These are phyloP conservation scores for Riparia riparia DNA, from an alignment of 2,113 vertebrate species.

Conservation along the genomic window DNA sequence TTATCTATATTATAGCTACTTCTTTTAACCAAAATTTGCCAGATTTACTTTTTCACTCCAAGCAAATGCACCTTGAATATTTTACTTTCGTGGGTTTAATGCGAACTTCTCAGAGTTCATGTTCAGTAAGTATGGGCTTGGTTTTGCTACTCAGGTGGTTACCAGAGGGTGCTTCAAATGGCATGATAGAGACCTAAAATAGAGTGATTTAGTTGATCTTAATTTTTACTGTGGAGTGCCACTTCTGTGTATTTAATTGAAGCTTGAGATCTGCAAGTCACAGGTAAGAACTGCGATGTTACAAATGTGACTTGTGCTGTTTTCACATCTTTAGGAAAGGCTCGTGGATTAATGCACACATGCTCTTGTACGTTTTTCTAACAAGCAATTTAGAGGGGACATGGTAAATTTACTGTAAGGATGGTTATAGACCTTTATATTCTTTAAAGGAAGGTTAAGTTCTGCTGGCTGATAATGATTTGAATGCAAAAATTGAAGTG, in stretches of 20 bases:
- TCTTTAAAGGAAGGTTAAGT: neutral
- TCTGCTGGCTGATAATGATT: neutral
- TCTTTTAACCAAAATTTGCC: neutral
- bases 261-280: neutral
- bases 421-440: neutral
- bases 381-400: neutral
- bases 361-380: neutral
- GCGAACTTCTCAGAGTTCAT: rapidly evolving
- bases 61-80: neutral
- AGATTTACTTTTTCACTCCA: neutral
- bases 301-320: neutral
- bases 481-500: neutral
- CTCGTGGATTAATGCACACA: rapidly evolving
- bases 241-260: neutral
- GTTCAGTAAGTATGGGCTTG: neutral
- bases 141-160: neutral
- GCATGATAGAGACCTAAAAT: neutral
- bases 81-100: neutral
- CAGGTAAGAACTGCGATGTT: neutral
- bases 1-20: neutral
- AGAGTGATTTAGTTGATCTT: neutral
- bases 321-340: neutral
- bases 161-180: neutral
- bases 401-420: neutral
- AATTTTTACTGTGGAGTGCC: neutral